These are phyloP conservation scores for Prorops nasuta DNA, from an alignment of 1,140 invertebrate genomes.

Conservation along the genomic window DNA sequence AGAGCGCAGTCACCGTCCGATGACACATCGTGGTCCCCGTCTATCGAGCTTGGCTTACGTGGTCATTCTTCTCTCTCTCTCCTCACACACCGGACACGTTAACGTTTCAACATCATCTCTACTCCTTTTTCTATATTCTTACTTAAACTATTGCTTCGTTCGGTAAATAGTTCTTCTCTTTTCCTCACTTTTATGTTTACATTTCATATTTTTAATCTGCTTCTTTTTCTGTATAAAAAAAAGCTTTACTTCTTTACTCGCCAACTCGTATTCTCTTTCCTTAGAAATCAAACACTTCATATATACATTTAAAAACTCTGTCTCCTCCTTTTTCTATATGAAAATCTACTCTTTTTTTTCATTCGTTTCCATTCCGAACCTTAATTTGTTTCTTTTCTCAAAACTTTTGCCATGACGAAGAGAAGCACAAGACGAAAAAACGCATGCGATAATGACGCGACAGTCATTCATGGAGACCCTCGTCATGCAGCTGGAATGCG, in stretches of 20 bases:
- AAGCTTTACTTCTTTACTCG: no score
- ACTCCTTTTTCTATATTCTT: neutral
- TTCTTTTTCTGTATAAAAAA: no score
- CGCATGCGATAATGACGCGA: constrained; percentile 34
- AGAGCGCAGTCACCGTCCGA: constrained; percentile 16
- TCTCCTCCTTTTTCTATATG: no score
- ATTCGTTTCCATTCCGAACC: neutral
- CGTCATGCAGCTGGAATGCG: constrained; percentile 50
- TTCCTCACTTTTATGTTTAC: neutral
- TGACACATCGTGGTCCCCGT: constrained; percentile 37
- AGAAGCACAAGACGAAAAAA: neutral
- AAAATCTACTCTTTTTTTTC: no score
- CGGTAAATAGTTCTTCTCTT: neutral
- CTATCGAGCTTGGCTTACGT: constrained; percentile 15
- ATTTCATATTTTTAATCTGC: no score
- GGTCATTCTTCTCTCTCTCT: neutral
- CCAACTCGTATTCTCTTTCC: neutral
- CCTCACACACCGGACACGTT: neutral
- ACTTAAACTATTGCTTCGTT: neutral
- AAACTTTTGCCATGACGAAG: neutral
- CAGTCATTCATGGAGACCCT: constrained; percentile 48
- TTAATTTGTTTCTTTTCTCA: no score
- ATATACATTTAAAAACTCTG: neutral
- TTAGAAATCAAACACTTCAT: neutral
- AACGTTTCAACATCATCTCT: neutral